Conservation (phyloP, 2,797 vertebrate genomes). For the Psittacula derbiana region DNA sequence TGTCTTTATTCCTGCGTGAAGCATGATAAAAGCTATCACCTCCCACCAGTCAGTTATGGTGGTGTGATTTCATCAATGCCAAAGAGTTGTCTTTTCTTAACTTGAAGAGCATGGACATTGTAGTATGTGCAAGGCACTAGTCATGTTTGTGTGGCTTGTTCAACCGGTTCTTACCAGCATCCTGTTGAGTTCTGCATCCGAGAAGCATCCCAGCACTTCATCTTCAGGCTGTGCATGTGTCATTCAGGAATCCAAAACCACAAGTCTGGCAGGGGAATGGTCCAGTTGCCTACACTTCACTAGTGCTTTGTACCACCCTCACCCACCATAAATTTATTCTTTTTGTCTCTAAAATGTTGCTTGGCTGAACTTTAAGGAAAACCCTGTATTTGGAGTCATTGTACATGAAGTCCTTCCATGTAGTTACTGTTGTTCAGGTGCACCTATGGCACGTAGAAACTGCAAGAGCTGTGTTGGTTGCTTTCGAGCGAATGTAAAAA, state of each 20-base stretch:
- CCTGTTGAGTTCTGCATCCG: neutral
- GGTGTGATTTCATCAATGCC: neutral
- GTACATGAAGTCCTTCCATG: neutral
- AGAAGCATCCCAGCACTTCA: neutral
- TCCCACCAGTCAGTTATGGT: neutral
- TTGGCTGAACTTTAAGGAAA: neutral
- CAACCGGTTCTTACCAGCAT: constrained; percentile 21
- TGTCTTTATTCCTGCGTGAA: neutral
- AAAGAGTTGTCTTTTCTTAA: neutral
- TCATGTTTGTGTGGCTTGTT: neutral
- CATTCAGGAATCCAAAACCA: constrained; percentile 5
- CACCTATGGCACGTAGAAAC: neutral
- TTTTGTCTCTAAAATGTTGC: neutral
- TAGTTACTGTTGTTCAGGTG: neutral
- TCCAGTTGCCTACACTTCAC: accelerated
- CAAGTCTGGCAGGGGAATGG: neutral
- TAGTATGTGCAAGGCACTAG: neutral
- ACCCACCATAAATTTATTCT: neutral
- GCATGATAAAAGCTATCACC: neutral
- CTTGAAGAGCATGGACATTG: neutral
- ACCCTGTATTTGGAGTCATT: accelerated
- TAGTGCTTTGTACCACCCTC: neutral
- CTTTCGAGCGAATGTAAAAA: neutral
- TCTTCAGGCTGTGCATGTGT: neutral
- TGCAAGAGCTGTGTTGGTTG: neutral